A percentile compares a stretch with the other conserved stretches of the same genome.
Evolutionary conservation across 2,888 invertebrate genomes (phyloP).

Genomic region (Ectemnius continuus): DNA sequence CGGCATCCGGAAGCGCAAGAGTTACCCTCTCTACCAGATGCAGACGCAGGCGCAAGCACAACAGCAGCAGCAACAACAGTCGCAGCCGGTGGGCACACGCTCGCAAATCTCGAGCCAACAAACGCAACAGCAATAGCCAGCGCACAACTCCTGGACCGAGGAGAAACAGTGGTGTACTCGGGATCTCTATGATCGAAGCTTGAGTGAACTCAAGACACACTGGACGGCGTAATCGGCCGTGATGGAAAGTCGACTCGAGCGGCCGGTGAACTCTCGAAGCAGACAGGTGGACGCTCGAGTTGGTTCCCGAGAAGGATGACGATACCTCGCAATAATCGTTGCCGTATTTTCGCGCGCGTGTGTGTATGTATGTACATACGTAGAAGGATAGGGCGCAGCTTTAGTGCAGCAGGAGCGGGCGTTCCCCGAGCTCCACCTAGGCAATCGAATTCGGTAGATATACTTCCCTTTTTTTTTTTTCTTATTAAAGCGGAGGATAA

Average conservation of each 20-base stretch:
- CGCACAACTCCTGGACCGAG: constrained; percentile 67
- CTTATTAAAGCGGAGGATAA: constrained; percentile 45
- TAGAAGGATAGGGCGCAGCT: constrained; percentile 27
- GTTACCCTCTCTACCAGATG: constrained; percentile 75
- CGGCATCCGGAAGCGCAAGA: constrained; percentile 83
- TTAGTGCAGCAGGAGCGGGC: constrained; percentile 25
- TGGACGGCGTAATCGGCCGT: neutral
- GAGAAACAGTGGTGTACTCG: constrained; percentile 63
- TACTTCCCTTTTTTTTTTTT: constrained; percentile 44
- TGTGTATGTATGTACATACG: constrained; percentile 28
- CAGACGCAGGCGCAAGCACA: constrained; percentile 60
- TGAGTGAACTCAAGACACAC: neutral
- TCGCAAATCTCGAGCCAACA: constrained; percentile 45
- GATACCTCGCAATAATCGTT: constrained; percentile 44
- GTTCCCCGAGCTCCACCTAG: constrained; percentile 28
- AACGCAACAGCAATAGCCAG: constrained; percentile 56
- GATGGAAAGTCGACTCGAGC: too few relatives aligned
- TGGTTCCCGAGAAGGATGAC: neutral
- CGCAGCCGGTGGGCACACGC: constrained; percentile 19
- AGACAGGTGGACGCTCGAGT: neutral
- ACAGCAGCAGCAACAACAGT: constrained; percentile 54
- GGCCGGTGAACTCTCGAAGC: neutral
- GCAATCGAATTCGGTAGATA: constrained; percentile 40
- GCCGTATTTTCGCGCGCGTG: constrained; percentile 12
- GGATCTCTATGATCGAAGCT: constrained; percentile 7